Percentiles rank a stretch among this genome's conserved stretches.
These are phyloP conservation scores for Xerus rutilus DNA, from an alignment of 2,797 vertebrate genomes.

Conservation along the genomic window DNA sequence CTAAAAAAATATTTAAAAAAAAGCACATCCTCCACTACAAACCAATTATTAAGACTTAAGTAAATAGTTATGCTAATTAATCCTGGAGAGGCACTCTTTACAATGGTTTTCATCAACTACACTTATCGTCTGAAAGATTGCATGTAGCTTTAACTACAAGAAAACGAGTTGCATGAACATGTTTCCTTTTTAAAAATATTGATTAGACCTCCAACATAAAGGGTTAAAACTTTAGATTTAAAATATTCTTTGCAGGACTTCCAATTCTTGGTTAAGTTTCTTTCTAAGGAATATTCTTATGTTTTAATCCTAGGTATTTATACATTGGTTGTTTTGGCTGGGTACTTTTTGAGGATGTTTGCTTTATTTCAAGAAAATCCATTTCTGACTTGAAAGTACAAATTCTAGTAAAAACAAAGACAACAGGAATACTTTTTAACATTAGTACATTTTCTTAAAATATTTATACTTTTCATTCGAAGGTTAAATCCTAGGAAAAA, in stretches of 20 bases:
- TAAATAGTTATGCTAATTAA: constrained; percentile 83
- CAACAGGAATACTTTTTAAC: constrained; percentile 86
- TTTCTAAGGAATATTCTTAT: constrained; percentile 86
- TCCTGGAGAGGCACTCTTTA: constrained; percentile 79
- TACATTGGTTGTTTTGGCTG: constrained; percentile 87
- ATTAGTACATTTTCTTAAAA: constrained; percentile 87
- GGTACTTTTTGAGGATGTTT: constrained; percentile 86
- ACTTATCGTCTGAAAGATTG: constrained; percentile 69
- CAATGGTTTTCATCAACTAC: constrained; percentile 77
- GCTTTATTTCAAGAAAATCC: constrained; percentile 88
- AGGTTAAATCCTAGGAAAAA: constrained; percentile 88
- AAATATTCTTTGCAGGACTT: constrained; percentile 48
- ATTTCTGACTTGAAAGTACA: constrained; percentile 85
- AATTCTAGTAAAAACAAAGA: constrained; percentile 88
- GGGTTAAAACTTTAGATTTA: constrained; percentile 79
- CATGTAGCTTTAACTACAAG: constrained; percentile 76
- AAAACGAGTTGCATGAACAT: constrained; percentile 39
- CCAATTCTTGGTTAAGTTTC: constrained; percentile 77
- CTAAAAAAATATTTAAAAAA: too few species aligned
- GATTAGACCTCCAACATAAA: constrained; percentile 69
- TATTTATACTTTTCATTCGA: constrained; percentile 88
- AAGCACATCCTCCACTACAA: constrained; percentile 78
- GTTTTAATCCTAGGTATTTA: constrained; percentile 87
- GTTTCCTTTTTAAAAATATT: constrained; percentile 83
- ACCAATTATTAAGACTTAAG: constrained; percentile 82